These are phyloP conservation scores for Spisula solida DNA, from an alignment of 2,888 invertebrate genomes.

Conservation along the genomic window DNA sequence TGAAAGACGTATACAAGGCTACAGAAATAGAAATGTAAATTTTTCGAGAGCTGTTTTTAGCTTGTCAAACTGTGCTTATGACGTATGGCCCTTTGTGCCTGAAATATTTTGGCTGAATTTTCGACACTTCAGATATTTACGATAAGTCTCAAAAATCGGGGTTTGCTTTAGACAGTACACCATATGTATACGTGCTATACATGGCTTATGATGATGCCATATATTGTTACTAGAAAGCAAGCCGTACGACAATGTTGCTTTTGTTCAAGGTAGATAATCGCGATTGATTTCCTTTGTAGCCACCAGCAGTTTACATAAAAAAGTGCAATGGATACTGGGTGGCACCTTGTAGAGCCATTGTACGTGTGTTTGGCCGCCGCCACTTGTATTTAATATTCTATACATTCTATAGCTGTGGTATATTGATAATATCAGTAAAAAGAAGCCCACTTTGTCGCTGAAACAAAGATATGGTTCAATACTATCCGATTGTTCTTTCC, in stretches of 20 bases:
- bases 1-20: too few relatives aligned
- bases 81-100: too few relatives aligned
- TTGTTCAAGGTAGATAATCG: neutral
- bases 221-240: too few relatives aligned
- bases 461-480: neutral
- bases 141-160: too few relatives aligned
- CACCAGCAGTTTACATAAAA: neutral
- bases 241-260: neutral
- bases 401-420: neutral
- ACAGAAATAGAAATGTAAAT: too few relatives aligned
- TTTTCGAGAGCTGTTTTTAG: too few relatives aligned
- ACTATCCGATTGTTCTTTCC: neutral
- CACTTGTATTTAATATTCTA: neutral
- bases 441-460: neutral
- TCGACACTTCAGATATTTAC: too few relatives aligned
- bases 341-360: neutral
- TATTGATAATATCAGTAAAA: neutral
- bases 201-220: too few relatives aligned
- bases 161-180: too few relatives aligned
- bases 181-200: too few relatives aligned
- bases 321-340: neutral
- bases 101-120: too few relatives aligned
- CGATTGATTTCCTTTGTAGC: neutral
- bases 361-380: neutral
- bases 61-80: too few relatives aligned